Conservation (phyloP, 2,113 vertebrate species). For the Tor tambroides region DNA sequence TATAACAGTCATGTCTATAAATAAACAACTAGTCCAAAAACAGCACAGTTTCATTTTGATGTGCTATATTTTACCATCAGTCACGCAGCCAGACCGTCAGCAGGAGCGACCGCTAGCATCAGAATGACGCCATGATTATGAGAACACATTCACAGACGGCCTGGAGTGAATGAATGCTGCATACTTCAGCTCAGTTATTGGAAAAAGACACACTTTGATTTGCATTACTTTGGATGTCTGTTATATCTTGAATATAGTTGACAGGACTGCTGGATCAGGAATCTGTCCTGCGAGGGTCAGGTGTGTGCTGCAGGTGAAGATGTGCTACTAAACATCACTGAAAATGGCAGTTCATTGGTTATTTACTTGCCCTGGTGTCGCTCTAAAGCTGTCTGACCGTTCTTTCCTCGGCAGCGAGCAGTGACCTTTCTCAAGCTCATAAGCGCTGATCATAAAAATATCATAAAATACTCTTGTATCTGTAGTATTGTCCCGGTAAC, state of each 20-base stretch:
- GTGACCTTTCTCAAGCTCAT: neutral
- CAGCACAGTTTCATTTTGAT: neutral
- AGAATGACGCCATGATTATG: neutral
- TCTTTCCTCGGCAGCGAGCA: neutral
- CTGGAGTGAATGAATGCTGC: neutral
- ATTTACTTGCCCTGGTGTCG: neutral
- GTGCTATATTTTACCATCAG: neutral
- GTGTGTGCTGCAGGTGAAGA: neutral
- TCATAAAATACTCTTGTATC: neutral
- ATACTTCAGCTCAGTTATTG: neutral
- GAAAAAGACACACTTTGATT: neutral
- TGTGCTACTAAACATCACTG: neutral
- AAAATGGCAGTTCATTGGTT: neutral
- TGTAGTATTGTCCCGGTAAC: neutral
- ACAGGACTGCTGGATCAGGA: neutral
- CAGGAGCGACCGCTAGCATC: neutral
- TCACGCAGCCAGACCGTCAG: neutral
- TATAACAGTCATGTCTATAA: constrained; percentile 76
- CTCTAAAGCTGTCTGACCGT: neutral
- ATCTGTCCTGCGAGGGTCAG: neutral
- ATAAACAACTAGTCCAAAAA: constrained; percentile 67
- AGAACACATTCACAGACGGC: neutral
- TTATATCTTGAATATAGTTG: neutral
- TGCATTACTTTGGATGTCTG: neutral
- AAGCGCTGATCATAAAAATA: neutral